A percentile compares a stretch with the other conserved stretches of the same genome.
Conservation (phyloP, 2,797 vertebrate species). For the Rhinoraja longicauda region DNA sequence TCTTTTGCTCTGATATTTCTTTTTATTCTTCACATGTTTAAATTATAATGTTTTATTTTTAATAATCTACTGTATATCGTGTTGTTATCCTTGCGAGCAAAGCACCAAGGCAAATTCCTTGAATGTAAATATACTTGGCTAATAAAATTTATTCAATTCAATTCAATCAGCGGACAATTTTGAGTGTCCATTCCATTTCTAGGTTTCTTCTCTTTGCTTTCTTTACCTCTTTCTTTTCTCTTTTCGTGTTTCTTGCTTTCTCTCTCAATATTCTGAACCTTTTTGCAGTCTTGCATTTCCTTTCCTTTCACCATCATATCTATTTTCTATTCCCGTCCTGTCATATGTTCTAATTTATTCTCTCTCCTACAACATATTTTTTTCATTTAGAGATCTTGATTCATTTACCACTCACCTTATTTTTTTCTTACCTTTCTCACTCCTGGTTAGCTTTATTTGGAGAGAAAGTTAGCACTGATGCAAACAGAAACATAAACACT, state of each 20-base stretch:
- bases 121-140: too few species aligned
- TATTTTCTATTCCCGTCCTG: not conserved
- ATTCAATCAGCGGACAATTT: too few species aligned
- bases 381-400: not conserved
- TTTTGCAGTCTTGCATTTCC: not conserved
- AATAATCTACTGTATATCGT: too few species aligned
- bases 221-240: not conserved
- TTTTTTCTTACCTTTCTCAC: not conserved
- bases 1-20: too few species aligned
- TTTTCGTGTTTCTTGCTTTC: not conserved
- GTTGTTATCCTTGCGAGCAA: too few species aligned
- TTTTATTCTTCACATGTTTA: too few species aligned
- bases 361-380: not conserved
- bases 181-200: not conserved
- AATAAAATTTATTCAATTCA: too few species aligned
- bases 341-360: not conserved
- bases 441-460: not conserved
- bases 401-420: not conserved
- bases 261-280: too few species aligned
- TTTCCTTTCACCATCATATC: not conserved
- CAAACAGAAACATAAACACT: not conserved
- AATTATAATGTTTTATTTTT: too few species aligned
- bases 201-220: not conserved
- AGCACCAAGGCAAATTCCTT: too few species aligned
- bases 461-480: not conserved